These are phyloP conservation scores for Minunthozetes semirufus DNA, from an alignment of 2,888 invertebrate genomes.

Conservation along the genomic window DNA sequence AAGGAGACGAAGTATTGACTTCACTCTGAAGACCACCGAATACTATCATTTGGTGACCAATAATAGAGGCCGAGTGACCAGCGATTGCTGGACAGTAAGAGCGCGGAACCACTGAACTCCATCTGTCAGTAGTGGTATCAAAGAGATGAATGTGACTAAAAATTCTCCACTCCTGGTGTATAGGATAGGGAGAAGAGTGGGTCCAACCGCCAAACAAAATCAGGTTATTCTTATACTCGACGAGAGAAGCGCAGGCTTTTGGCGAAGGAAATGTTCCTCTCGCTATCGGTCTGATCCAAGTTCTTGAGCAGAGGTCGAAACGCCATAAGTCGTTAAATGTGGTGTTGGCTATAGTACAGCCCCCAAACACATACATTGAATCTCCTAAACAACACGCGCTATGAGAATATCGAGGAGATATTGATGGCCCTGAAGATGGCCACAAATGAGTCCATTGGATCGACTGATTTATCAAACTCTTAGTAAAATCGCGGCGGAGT, in stretches of 20 bases:
- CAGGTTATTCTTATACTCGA: slow-evolving; percentile 72
- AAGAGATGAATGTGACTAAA: slow-evolving; percentile 89
- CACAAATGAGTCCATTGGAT: slow-evolving; percentile 40
- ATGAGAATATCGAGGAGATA: slow-evolving; percentile 85
- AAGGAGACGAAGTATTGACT: slow-evolving; percentile 21
- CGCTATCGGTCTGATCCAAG: slow-evolving; percentile 61
- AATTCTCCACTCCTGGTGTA: slow-evolving; percentile 62
- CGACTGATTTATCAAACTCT: slow-evolving; percentile 37
- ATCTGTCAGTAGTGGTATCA: slow-evolving; percentile 69
- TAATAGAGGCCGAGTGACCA: slow-evolving; percentile 84
- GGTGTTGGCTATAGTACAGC: slow-evolving; percentile 85
- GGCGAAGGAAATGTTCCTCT: slow-evolving; percentile 77
- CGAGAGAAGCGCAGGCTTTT: slow-evolving; percentile 87
- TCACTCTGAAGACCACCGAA: slow-evolving; percentile 51
- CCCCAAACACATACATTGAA: slow-evolving; percentile 91
- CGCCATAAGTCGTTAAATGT: slow-evolving; percentile 96
- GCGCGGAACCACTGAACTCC: slow-evolving; percentile 50
- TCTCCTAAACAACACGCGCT: slow-evolving; percentile 61
- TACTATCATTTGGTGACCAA: slow-evolving; percentile 52
- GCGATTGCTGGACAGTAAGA: slow-evolving; percentile 67
- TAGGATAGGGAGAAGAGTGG: slow-evolving; percentile 61
- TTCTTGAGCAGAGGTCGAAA: slow-evolving; percentile 74
- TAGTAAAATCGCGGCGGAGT: slow-evolving; percentile 38
- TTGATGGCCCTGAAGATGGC: slow-evolving; percentile 60
- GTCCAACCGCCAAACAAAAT: slow-evolving; percentile 93